phyloP scores from a whole-genome alignment of 1,140 invertebrate species.

The Whitmania pigra region DNA sequence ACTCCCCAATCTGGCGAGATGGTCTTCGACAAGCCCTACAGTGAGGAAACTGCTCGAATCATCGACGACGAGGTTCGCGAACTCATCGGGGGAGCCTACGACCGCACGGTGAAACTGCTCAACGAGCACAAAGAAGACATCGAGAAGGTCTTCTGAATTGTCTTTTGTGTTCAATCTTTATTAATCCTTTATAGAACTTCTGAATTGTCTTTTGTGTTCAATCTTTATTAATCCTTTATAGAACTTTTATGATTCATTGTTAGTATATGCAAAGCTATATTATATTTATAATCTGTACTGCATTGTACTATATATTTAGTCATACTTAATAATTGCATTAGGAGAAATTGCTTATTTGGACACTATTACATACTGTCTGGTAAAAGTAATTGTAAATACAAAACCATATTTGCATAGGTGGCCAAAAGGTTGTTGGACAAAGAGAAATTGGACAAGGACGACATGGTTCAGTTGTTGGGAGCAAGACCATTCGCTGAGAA shows the following conservation, averaged over 20 bases:
- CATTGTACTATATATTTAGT: too few species aligned
- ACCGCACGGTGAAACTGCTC: constrained; percentile 66
- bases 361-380: too few species aligned
- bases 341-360: too few species aligned
- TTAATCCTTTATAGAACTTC: too few species aligned
- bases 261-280: too few species aligned
- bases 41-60: constrained; percentile 86
- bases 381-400: not conserved
- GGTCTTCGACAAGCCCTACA: constrained; percentile 92
- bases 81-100: constrained; percentile 70
- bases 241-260: too few species aligned
- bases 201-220: too few species aligned
- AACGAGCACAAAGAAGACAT: constrained; percentile 73
- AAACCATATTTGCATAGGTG: constrained; percentile 51
- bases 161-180: too few species aligned
- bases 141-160: constrained; percentile 52
- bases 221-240: too few species aligned
- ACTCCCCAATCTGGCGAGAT: constrained; percentile 81
- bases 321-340: too few species aligned
- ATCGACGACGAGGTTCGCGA: constrained; percentile 85
- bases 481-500: constrained; percentile 91
- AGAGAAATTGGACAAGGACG: constrained; percentile 86
- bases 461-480: constrained; percentile 94
- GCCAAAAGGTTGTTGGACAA: constrained; percentile 81
- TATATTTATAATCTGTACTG: too few species aligned